A percentile compares a stretch with the other conserved stretches of the same genome.
These are phyloP conservation scores for Crossocerus cetratus DNA, from an alignment of 2,888 invertebrate species.

Conservation along the genomic window DNA sequence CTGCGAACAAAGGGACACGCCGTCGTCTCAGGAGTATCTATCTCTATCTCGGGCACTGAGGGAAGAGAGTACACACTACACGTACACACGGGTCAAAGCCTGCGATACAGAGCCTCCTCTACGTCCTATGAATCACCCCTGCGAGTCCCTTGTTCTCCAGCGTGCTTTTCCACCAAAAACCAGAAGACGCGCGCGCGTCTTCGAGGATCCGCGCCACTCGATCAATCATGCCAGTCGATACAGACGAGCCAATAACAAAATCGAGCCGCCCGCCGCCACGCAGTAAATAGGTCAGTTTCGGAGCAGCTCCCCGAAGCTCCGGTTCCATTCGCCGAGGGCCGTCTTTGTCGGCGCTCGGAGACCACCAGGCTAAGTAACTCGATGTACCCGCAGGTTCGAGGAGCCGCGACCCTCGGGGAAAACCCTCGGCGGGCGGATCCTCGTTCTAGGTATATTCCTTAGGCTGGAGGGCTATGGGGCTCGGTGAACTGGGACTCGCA, in stretches of 20 bases:
- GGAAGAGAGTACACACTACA: not conserved
- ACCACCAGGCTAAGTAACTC: no score
- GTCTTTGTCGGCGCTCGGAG: no score
- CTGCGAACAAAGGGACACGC: constrained; percentile 25
- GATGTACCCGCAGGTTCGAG: no score
- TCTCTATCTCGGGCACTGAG: not conserved
- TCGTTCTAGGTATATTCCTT: not conserved
- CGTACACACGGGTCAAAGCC: not conserved
- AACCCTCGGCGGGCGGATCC: no score
- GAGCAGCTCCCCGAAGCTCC: not conserved
- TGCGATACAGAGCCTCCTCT: no score
- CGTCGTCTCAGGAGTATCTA: not conserved
- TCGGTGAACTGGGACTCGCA: constrained; percentile 1
- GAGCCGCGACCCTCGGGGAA: no score
- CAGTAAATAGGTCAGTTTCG: constrained; percentile 1
- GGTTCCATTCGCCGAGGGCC: no score
- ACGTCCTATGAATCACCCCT: not conserved
- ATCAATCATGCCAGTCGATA: not conserved
- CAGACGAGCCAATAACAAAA: not conserved
- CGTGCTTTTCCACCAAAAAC: no score
- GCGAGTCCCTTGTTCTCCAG: not conserved
- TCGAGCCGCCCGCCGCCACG: not conserved
- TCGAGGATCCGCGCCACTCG: not conserved
- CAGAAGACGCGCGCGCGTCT: not conserved
- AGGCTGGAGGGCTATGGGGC: not conserved